Evolutionary conservation across 2,888 invertebrate species (phyloP).

Genomic region (Pandemis cinnamomeana): DNA sequence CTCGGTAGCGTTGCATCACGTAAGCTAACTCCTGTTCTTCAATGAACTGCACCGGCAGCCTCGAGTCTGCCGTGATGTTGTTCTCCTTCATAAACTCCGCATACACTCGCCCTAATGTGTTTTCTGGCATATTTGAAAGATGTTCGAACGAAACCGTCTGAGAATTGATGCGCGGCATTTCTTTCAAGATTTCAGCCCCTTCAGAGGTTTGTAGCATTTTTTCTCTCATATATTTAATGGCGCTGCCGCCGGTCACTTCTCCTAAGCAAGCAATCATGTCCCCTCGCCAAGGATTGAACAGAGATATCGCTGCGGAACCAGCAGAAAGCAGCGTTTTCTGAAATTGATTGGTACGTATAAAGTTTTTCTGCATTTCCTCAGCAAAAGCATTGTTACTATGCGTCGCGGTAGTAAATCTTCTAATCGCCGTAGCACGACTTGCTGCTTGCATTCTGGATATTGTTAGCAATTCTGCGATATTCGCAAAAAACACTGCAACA

Average conservation of each 20-base stretch:
- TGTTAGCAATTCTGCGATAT: background rate
- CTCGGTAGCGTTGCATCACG: slow-evolving; percentile 98
- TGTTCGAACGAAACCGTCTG: slow-evolving; percentile 89
- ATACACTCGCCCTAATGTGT: slow-evolving; percentile 94
- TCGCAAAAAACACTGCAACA: background rate
- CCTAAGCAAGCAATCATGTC: slow-evolving; percentile 98
- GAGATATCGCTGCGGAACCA: slow-evolving; percentile 94
- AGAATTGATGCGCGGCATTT: slow-evolving; percentile 95
- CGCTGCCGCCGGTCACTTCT: slow-evolving; percentile 92
- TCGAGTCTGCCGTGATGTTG: slow-evolving; percentile 96
- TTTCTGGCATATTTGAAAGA: slow-evolving; percentile 89
- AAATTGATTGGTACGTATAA: slow-evolving; percentile 86
- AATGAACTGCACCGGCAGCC: slow-evolving; percentile 95
- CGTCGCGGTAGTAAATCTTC: slow-evolving; percentile 51
- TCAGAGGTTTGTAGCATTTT: slow-evolving; percentile 91
- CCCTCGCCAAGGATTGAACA: slow-evolving; percentile 91
- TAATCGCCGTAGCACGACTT: slow-evolving; percentile 36
- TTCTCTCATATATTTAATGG: slow-evolving; percentile 88
- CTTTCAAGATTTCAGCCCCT: slow-evolving; percentile 89
- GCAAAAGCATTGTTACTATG: slow-evolving; percentile 76
- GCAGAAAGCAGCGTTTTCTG: slow-evolving; percentile 91
- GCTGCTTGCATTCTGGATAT: slow-evolving; percentile 23
- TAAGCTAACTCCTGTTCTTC: slow-evolving; percentile 95
- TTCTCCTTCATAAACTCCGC: slow-evolving; percentile 92
- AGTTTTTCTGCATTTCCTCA: slow-evolving; percentile 86